These are phyloP conservation scores for Lipotes vexillifer DNA, from an alignment of 2,113 vertebrate genomes.

Conservation along the genomic window DNA sequence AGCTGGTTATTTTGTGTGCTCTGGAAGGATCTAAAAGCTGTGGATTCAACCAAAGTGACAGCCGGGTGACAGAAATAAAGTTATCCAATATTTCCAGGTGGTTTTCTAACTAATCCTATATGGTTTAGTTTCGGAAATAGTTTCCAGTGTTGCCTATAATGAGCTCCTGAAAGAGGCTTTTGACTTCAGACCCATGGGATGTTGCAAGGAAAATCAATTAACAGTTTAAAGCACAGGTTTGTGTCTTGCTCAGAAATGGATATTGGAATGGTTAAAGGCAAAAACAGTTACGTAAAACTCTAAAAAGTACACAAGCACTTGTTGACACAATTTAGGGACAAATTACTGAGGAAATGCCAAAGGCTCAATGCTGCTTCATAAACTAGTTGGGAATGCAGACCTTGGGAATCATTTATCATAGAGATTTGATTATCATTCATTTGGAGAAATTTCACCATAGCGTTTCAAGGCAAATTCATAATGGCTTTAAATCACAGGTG, in stretches of 20 bases:
- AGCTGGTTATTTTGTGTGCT: background rate
- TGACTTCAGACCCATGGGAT: background rate
- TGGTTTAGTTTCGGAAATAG: background rate
- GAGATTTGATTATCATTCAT: constrained; percentile 28
- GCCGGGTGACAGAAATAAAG: background rate
- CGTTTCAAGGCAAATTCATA: background rate
- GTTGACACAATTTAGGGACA: background rate
- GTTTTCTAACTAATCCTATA: constrained; percentile 25
- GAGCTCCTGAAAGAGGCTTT: background rate
- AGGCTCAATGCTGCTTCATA: background rate
- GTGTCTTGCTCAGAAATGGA: constrained; percentile 7
- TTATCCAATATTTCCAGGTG: background rate
- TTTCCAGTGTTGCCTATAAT: constrained; percentile 19
- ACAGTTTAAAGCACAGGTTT: constrained; percentile 31
- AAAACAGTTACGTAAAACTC: background rate
- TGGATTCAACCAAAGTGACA: background rate
- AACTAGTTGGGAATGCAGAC: background rate
- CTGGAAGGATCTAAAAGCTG: background rate
- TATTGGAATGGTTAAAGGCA: constrained; percentile 11
- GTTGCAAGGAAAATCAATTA: constrained; percentile 45
- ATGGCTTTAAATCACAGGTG: background rate
- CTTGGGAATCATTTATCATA: background rate
- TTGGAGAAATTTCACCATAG: constrained; percentile 30
- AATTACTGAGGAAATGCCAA: constrained; percentile 34
- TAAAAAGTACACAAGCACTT: background rate